phyloP scores from a whole-genome alignment of 2,113 vertebrate species.

The Azemiops feae region DNA sequence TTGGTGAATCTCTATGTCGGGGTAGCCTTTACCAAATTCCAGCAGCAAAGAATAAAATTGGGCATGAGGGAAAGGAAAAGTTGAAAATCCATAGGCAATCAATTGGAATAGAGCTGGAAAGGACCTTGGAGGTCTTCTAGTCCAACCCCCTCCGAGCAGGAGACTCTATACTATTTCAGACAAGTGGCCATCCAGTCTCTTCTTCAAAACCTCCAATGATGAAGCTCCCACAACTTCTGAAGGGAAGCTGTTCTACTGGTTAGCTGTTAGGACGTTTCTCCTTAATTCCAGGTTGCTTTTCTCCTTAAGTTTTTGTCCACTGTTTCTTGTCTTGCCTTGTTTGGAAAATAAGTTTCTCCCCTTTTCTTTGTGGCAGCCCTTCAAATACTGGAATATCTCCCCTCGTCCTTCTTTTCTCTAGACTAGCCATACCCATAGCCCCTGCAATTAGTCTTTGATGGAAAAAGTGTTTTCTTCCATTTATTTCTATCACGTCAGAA shows the following conservation, averaged over 20 bases:
- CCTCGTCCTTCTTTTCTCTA: not conserved
- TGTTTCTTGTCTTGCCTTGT: not conserved
- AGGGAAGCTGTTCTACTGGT: too few species aligned
- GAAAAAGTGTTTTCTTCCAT: slow-evolving; percentile 32
- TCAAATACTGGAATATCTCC: not conserved
- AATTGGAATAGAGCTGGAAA: not conserved
- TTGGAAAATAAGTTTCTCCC: not conserved
- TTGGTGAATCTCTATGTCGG: slow-evolving; percentile 37
- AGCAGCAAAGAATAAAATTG: slow-evolving; percentile 2
- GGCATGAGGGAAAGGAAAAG: slow-evolving; percentile 43
- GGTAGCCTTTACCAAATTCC: slow-evolving; percentile 25
- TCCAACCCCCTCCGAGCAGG: not conserved
- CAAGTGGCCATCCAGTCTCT: too few species aligned
- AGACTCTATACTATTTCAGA: too few species aligned
- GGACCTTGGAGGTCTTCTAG: not conserved
- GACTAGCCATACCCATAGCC: not conserved
- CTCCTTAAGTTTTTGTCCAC: not conserved
- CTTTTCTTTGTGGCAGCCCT: not conserved
- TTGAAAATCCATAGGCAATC: slow-evolving; percentile 14
- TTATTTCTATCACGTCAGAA: not conserved
- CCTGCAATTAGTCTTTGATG: slow-evolving; percentile 11
- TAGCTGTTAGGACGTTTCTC: not conserved
- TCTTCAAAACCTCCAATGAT: too few species aligned
- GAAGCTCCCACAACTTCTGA: too few species aligned
- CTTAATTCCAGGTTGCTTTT: not conserved